phyloP scores from a whole-genome alignment of 2,797 vertebrate genomes.

The Karalla daura region DNA sequence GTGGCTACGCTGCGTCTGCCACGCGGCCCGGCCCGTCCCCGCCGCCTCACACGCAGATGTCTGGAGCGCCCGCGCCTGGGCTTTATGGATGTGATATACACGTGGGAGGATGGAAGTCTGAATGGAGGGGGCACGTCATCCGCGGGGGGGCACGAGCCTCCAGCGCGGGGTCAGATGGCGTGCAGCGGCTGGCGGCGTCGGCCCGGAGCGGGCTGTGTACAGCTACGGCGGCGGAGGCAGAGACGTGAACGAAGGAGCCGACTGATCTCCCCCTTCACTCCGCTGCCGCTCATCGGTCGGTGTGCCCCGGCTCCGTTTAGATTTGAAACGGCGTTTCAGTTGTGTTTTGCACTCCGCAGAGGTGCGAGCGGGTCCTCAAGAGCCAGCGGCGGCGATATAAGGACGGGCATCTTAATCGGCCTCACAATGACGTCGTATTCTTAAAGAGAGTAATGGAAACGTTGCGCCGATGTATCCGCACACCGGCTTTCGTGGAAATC shows the following conservation, averaged over 20 bases:
- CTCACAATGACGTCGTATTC: too few relatives aligned
- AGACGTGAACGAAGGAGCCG: conserved; percentile 29
- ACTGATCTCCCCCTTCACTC: conserved; percentile 29
- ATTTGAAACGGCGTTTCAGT: background rate
- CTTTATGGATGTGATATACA: conserved; percentile 55
- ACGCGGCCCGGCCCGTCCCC: conserved; percentile 54
- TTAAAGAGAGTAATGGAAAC: too few relatives aligned
- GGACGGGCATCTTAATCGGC: background rate
- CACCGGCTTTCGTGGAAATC: too few relatives aligned
- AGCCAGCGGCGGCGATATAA: background rate
- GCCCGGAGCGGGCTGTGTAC: too few relatives aligned
- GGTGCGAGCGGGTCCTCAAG: background rate
- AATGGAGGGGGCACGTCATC: conserved; percentile 46
- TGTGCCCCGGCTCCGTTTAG: background rate
- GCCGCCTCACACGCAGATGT: conserved; percentile 69
- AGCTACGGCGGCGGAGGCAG: conserved; percentile 11
- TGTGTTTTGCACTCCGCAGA: background rate
- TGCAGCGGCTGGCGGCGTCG: conserved; percentile 48
- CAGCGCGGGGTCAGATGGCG: conserved; percentile 27
- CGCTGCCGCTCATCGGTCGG: conserved; percentile 7
- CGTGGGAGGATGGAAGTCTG: conserved; percentile 44
- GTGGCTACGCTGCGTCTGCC: conserved; percentile 54
- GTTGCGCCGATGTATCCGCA: too few relatives aligned
- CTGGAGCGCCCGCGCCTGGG: conserved; percentile 25
- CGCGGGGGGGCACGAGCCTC: conserved; percentile 35